Base-by-base conservation (phyloP, 2,797 vertebrate species). In the Sebastolobus alascanus region DNA sequence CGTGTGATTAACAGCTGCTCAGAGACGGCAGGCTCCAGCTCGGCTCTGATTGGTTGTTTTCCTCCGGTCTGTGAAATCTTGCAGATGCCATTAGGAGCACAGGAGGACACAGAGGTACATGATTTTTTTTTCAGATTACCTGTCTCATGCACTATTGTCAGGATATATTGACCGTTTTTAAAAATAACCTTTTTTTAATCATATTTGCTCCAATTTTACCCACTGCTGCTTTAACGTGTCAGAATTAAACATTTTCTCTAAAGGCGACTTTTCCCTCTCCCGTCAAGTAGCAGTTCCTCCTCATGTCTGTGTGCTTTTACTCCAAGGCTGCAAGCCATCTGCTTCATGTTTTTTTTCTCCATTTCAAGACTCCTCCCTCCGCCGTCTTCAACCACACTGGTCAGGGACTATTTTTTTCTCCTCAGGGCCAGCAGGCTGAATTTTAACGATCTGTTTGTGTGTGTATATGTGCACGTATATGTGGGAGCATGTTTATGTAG, bases 381-480 rank as follows among this genome's bases (percentile, higher is more conserved):
- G 11, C 35, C 1, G 7, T 60, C 27, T 54, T 55, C 29, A 77
- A 43, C 75, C 68, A 60, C 70, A 71, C 25, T 54, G 65, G 73
- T 79, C 64, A 72, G 68, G 73, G 59, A 77, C 54, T 40, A 2
- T 54, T 50, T 67, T 58, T 75, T 68, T 12, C 54, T 60, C 60
- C 25, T 61, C 31, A 2, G 33, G 27, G 70, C 54, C 58, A 73
- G 60, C 31, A 50, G 71, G 33, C 38, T 71, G 43, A 63, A 58
- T 79, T 77, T 52, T 56, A 84, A 80, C 22, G 5, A 46, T 61
- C 10, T 69, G 11, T 75, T 35, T 75, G 52, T 80, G 40, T 80
- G 40, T 79, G 31, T 56, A 6, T 68, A 12, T 35, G 73, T 61
- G 9, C 22, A 29, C 5, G 5, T 25, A 22, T 50, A 61, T 58